These are phyloP conservation scores for Papilio dardanus DNA, from an alignment of 1,140 invertebrate genomes.

Conservation along the genomic window DNA sequence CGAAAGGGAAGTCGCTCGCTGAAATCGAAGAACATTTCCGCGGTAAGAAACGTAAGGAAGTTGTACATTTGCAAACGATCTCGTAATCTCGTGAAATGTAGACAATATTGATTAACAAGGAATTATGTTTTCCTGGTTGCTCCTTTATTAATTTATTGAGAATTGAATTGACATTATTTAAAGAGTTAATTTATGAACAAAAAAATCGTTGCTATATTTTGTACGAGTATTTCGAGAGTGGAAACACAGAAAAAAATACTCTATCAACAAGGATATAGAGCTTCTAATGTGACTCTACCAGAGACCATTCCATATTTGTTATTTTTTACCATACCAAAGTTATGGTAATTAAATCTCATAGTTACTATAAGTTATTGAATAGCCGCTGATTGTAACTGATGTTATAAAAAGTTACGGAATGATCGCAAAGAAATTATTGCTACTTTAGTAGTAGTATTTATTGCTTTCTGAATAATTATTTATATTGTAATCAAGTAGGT, in stretches of 20 bases:
- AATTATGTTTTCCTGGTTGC: neutral
- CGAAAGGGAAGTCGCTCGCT: slow-evolving; percentile 86
- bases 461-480: neutral
- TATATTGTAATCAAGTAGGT: neutral
- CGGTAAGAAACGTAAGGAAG: slow-evolving; percentile 54
- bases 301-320: too few species aligned
- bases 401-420: neutral
- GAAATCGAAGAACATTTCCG: slow-evolving; percentile 84
- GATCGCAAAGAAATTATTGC: neutral
- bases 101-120: neutral
- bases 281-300: too few species aligned
- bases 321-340: too few species aligned
- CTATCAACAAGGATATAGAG: too few species aligned
- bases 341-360: neutral
- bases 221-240: neutral
- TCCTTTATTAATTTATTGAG: neutral
- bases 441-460: neutral
- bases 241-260: too few species aligned
- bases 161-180: neutral
- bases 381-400: neutral
- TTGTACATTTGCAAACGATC: slow-evolving; percentile 53
- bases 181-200: neutral
- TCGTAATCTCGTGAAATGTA: neutral
- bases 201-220: neutral
- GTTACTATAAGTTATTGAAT: neutral